These are phyloP conservation scores for Chymomyza caudatula DNA, from an alignment of 2,888 invertebrate species.

Conservation along the genomic window DNA sequence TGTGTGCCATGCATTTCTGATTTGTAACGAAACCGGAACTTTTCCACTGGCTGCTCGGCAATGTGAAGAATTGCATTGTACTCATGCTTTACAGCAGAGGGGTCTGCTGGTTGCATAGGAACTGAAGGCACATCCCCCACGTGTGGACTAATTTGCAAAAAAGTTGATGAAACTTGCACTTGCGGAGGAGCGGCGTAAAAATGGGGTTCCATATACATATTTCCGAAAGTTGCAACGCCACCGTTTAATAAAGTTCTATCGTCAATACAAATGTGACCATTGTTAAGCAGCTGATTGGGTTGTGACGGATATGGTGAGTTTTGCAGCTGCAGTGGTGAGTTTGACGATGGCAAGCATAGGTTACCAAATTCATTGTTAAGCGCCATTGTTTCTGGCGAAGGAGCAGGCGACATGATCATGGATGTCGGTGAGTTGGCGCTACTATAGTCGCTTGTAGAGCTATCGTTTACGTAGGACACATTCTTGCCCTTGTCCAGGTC, in stretches of 20 bases:
- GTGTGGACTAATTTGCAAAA: not conserved
- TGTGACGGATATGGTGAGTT: slow-evolving; percentile 46
- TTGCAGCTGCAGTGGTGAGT: slow-evolving; percentile 49
- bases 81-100: slow-evolving; percentile 23
- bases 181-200: slow-evolving; percentile 31
- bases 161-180: not conserved
- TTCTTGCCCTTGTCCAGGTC: slow-evolving; percentile 70
- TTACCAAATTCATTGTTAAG: slow-evolving; percentile 69
- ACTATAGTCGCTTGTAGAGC: slow-evolving; percentile 72
- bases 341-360: slow-evolving; percentile 57
- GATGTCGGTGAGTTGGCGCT: slow-evolving; percentile 48
- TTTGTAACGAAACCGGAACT: slow-evolving; percentile 90
- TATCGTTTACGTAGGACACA: slow-evolving; percentile 62
- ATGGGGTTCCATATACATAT: slow-evolving; percentile 49
- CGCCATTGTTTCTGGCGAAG: slow-evolving; percentile 60
- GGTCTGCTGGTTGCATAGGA: not conserved
- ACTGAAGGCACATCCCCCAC: not conserved
- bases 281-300: slow-evolving; percentile 13
- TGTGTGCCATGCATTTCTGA: slow-evolving; percentile 94
- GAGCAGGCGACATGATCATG: slow-evolving; percentile 59
- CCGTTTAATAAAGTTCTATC: slow-evolving; percentile 38
- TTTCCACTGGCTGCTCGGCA: slow-evolving; percentile 86
- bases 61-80: slow-evolving; percentile 80
- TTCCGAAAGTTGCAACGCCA: slow-evolving; percentile 27
- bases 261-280: slow-evolving; percentile 45